phyloP scores from a whole-genome alignment of 2,113 vertebrate species.

The Ophthalmotilapia sp. region DNA sequence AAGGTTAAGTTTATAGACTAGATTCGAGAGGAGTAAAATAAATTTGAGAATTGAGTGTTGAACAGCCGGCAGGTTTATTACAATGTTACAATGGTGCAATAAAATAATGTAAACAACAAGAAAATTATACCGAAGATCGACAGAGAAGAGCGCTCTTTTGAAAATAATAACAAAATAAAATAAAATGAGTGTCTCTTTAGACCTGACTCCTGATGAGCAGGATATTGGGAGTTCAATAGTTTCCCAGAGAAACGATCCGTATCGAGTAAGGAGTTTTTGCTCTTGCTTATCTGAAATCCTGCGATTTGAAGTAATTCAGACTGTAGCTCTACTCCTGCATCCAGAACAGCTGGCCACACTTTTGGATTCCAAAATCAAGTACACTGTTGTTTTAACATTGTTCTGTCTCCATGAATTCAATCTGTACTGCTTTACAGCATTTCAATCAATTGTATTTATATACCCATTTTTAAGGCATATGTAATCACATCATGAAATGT shows the following conservation, averaged over 20 bases:
- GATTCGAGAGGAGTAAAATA: neutral
- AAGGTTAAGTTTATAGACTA: neutral
- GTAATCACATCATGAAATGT: neutral
- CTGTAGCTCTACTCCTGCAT: neutral
- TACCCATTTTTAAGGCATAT: neutral
- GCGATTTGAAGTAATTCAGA: neutral
- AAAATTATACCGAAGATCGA: neutral
- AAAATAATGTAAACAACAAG: neutral
- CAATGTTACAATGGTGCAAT: neutral
- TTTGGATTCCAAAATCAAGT: neutral
- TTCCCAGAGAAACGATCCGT: neutral
- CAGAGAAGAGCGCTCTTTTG: neutral
- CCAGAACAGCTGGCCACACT: neutral
- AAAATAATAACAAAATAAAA: neutral
- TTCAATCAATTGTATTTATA: neutral
- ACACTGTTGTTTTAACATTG: neutral
- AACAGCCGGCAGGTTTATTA: neutral
- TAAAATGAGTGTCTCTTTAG: neutral
- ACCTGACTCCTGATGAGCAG: neutral
- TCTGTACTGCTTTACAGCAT: accelerated
- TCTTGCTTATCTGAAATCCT: neutral
- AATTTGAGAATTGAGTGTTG: neutral
- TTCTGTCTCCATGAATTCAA: accelerated
- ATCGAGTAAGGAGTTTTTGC: neutral
- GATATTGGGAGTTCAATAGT: neutral